These are phyloP conservation scores for Chaunax sp. DNA, from an alignment of 2,797 vertebrate genomes.

Conservation along the genomic window DNA sequence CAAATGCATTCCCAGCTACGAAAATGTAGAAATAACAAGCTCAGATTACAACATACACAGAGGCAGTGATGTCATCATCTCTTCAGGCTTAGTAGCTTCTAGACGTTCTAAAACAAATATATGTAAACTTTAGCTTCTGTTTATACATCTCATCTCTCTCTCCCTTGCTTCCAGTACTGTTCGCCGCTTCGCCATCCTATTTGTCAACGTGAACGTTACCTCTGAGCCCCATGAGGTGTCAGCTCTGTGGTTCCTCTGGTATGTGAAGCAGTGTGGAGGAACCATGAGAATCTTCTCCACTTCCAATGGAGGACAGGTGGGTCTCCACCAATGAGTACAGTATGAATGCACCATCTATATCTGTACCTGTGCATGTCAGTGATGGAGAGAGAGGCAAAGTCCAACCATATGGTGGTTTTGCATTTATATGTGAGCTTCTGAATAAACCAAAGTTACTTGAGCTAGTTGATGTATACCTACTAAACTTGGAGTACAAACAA, in stretches of 20 bases:
- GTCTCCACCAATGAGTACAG: neutral
- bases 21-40: too few species aligned
- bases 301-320: slow-evolving; percentile 94
- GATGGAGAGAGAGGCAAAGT: neutral
- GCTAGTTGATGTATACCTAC: neutral
- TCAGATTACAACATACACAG: too few species aligned
- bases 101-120: too few species aligned
- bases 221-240: slow-evolving; percentile 96
- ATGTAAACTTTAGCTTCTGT: too few species aligned
- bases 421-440: too few species aligned
- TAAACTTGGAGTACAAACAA: neutral
- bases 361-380: neutral
- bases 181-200: slow-evolving; percentile 88
- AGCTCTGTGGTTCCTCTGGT: slow-evolving; percentile 98
- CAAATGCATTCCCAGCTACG: too few species aligned
- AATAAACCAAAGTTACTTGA: too few species aligned
- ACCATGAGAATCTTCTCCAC: slow-evolving; percentile 94
- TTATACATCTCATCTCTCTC: neutral
- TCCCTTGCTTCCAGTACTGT: slow-evolving; percentile 77
- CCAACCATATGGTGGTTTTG: neutral
- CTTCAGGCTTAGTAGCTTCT: too few species aligned
- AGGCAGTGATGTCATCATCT: too few species aligned
- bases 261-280: slow-evolving; percentile 95
- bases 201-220: slow-evolving; percentile 95
- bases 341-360: neutral